Conservation (phyloP, 2,888 invertebrate genomes). For the Tachina grossa region DNA sequence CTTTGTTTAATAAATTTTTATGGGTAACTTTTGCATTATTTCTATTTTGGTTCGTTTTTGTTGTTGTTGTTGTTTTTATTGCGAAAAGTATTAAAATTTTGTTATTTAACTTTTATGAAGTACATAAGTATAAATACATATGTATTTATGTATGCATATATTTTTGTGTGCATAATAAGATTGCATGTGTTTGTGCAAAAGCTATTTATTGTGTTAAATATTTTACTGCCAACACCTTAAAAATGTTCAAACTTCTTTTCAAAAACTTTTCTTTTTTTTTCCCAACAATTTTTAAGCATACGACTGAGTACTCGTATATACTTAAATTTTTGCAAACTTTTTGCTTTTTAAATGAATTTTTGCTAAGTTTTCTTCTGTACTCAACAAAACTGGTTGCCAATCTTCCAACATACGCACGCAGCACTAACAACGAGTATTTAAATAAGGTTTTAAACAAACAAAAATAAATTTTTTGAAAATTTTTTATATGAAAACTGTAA, state of each 20-base stretch:
- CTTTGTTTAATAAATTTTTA: constrained; percentile 35
- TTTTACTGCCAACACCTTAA: constrained; percentile 66
- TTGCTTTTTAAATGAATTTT: constrained; percentile 48
- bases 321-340: constrained; percentile 44
- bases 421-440: constrained; percentile 52
- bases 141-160: too few species aligned
- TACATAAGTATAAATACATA: constrained; percentile 6
- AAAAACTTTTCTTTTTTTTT: constrained; percentile 24
- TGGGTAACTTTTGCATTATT: constrained; percentile 24
- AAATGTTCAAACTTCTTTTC: constrained; percentile 60
- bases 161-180: background rate
- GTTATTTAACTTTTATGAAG: constrained; percentile 46
- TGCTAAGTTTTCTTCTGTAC: constrained; percentile 34
- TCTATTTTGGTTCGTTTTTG: background rate
- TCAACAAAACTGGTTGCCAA: constrained; percentile 62
- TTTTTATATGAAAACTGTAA: constrained; percentile 50
- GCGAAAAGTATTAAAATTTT: constrained; percentile 36
- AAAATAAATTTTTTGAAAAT: constrained; percentile 34
- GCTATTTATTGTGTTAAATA: constrained; percentile 55
- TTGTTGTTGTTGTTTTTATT: background rate
- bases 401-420: constrained; percentile 6
- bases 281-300: constrained; percentile 26
- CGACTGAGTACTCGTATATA: background rate
- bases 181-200: constrained; percentile 9
- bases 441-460: constrained; percentile 32